Evolutionary conservation across 2,888 invertebrate genomes (phyloP), one percentile per base, ranked within the genome.

Genomic region (Tenodera sinensis): DNA sequence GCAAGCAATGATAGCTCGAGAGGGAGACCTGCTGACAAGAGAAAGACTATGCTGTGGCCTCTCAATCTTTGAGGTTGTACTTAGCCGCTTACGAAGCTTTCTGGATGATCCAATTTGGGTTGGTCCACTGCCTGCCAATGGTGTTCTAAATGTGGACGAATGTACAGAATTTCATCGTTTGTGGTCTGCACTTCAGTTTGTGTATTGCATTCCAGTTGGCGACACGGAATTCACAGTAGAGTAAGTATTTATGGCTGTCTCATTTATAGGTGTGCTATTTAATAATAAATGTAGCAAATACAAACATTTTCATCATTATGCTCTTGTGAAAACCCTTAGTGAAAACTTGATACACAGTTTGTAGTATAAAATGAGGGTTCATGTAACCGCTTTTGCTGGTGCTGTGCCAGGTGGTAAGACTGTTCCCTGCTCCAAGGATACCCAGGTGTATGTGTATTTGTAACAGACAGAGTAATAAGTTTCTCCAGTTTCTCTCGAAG

Each of bases 131-230:
- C 98, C 98, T 47, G 96, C 96, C 87, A 99, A 99, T 93, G 98
- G 98, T 89, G 98, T 99, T 27, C 97, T 98, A 94, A 98, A 98
- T 93, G 96, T 99, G 0, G 99, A 99, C 93, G 99, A 99, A 93
- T 99, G 99, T 92, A 97, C 97, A 2, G 99, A 99, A 94, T 99
- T 99, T 93, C 99, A 99, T 94, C 95, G 97, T 54, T 94, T 99
- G 85, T 99, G 99, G 99, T 99, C 99, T 0, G 99, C 99, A 0
- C 94, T 99, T 71, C 99, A 99, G 93, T 99, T 99, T 95, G 97
- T 99, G 88, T 99, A 99, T 93, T 99, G 99, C 93, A 98, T 99
- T 92, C 99, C 99, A 0, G 98, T 98, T 34, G 98, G 97, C 7
- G 98, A 98, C 91, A 98, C 98, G 1, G 98, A 99, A 93, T 98